phyloP scores from a whole-genome alignment of 2,797 vertebrate species.

The Linurgus olivaceus region DNA sequence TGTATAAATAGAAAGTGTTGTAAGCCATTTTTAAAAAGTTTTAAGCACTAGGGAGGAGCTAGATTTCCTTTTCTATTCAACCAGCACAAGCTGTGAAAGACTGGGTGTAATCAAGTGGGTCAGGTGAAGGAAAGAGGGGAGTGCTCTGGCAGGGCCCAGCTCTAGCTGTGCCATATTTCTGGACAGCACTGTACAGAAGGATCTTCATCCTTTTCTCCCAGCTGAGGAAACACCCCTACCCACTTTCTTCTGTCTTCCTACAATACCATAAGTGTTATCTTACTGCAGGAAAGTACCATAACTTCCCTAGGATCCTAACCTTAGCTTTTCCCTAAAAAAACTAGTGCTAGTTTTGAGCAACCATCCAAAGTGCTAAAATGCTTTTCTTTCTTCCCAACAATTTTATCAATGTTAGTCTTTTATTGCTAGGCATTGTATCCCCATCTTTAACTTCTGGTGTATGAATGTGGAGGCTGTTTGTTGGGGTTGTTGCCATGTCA shows the following conservation, averaged over 20 bases:
- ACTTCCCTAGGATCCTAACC: neutral
- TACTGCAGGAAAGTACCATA: neutral
- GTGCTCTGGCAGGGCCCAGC: neutral
- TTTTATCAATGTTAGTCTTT: neutral
- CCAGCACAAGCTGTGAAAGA: neutral
- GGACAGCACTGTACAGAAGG: neutral
- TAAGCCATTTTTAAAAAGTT: neutral
- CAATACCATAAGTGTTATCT: accelerated
- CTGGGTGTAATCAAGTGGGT: accelerated
- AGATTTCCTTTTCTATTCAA: neutral
- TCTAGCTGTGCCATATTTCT: accelerated
- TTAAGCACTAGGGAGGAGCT: neutral
- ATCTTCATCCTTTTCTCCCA: neutral
- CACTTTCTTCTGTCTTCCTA: neutral
- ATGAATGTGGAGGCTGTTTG: neutral
- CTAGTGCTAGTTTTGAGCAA: neutral
- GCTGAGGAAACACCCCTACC: neutral
- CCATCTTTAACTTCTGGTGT: neutral
- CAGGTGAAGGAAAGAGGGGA: neutral
- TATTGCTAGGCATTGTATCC: neutral
- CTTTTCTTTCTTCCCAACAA: neutral
- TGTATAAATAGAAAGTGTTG: neutral
- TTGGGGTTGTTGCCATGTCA: accelerated
- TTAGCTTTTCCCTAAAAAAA: neutral
- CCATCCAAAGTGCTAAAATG: neutral